These are phyloP conservation scores for Hemicrepidius hirtus DNA, from an alignment of 2,888 invertebrate genomes.

Conservation along the genomic window DNA sequence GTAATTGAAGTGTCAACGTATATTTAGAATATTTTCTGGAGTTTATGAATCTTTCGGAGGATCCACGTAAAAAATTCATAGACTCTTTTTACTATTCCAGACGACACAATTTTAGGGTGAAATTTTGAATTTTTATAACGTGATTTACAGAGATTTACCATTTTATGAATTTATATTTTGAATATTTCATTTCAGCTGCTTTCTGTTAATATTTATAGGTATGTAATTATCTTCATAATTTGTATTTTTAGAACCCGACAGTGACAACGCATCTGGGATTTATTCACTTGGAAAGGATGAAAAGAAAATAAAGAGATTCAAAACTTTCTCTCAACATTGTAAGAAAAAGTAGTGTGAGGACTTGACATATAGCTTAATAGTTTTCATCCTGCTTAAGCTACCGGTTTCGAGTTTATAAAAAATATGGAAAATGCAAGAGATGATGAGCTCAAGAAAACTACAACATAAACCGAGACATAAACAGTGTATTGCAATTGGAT, in stretches of 20 bases:
- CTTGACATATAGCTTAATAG: background rate
- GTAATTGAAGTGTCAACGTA: background rate
- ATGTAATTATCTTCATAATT: too few species aligned
- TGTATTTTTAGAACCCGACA: too few species aligned
- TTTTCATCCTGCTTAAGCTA: background rate
- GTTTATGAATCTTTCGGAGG: background rate
- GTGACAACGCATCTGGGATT: background rate
- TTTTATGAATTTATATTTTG: too few species aligned
- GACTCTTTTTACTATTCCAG: background rate
- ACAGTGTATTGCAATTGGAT: too few species aligned
- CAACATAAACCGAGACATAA: too few species aligned
- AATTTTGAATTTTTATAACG: background rate
- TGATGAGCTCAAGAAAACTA: too few species aligned
- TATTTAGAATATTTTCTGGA: background rate
- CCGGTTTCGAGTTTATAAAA: background rate
- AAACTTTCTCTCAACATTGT: background rate
- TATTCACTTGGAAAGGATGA: background rate
- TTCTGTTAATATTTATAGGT: too few species aligned
- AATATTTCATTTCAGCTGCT: too few species aligned
- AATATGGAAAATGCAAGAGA: background rate
- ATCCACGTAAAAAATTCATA: constrained; percentile 4
- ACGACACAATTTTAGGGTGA: background rate
- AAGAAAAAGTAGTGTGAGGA: background rate
- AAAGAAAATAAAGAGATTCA: background rate
- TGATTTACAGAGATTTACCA: background rate